Evolutionary conservation across 2,888 invertebrate genomes (phyloP).

Genomic region (Leptinotarsa rubiginosa): DNA sequence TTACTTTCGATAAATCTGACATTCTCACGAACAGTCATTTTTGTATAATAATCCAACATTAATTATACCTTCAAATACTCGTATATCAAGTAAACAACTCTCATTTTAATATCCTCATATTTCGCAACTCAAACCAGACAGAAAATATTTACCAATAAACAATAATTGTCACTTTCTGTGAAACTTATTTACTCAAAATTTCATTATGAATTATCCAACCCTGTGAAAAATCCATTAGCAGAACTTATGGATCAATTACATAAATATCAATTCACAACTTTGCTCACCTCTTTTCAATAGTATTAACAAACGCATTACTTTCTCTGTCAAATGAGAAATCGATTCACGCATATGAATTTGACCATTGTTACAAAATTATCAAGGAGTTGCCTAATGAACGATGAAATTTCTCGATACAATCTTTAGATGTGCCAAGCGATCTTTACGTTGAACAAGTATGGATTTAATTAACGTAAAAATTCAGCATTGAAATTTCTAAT

Average conservation of each 20-base stretch:
- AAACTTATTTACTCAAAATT: constrained; percentile 11
- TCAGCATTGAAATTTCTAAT: no score
- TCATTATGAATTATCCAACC: constrained; percentile 1
- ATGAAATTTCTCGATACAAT: constrained; percentile 29
- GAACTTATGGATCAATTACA: constrained; percentile 27
- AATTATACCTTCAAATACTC: not conserved
- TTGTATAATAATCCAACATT: not conserved
- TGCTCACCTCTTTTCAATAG: constrained; percentile 11
- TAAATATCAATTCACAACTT: constrained; percentile 24
- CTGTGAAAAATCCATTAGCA: constrained; percentile 20
- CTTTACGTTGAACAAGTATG: no score
- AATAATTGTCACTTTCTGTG: not conserved
- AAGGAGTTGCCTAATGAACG: constrained; percentile 33
- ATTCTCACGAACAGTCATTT: not conserved
- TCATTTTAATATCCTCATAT: not conserved
- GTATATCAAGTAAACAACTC: not conserved
- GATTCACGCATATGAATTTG: constrained; percentile 36
- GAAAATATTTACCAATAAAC: constrained; percentile 6
- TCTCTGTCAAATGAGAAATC: constrained; percentile 41
- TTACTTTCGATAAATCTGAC: no score
- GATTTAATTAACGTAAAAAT: no score
- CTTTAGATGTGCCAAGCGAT: not conserved
- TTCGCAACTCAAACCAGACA: not conserved
- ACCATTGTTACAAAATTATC: constrained; percentile 38
- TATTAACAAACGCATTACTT: constrained; percentile 37